Conservation (phyloP, 1,140 invertebrate species). For the Cydia pomonella region DNA sequence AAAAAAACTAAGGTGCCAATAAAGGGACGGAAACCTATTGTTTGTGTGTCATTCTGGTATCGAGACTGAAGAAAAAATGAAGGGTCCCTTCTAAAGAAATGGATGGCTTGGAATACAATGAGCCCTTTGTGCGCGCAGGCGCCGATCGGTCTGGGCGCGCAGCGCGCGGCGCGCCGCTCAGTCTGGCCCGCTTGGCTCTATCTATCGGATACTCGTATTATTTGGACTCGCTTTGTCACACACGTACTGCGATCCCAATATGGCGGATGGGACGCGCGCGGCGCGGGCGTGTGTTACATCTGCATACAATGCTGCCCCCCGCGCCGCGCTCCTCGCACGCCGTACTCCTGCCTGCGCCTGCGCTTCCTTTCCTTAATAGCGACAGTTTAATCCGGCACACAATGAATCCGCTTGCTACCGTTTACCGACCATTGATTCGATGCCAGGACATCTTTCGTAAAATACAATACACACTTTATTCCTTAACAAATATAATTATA, state of each 20-base stretch:
- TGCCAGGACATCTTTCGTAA: not conserved
- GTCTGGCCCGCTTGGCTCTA: slow-evolving; percentile 38
- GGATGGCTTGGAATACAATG: slow-evolving; percentile 70
- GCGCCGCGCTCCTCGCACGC: slow-evolving; percentile 38
- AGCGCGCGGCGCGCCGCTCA: slow-evolving; percentile 51
- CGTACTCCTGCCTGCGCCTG: slow-evolving; percentile 16
- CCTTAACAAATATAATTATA: not conserved
- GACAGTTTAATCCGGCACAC: slow-evolving; percentile 30
- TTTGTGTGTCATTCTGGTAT: slow-evolving; percentile 74
- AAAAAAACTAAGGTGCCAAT: slow-evolving; percentile 79
- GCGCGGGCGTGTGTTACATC: slow-evolving; percentile 41
- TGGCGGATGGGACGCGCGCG: slow-evolving; percentile 38
- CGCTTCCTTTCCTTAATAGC: slow-evolving; percentile 29
- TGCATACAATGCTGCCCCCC: slow-evolving; percentile 51
- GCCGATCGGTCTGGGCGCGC: slow-evolving; percentile 74
- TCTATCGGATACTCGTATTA: slow-evolving; percentile 31
- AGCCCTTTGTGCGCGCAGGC: slow-evolving; percentile 74
- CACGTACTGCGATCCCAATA: slow-evolving; percentile 48
- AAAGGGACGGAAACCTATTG: slow-evolving; percentile 80
- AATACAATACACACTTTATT: not conserved
- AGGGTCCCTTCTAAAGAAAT: slow-evolving; percentile 67
- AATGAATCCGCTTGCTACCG: slow-evolving; percentile 32
- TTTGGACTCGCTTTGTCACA: slow-evolving; percentile 49
- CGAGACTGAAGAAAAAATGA: slow-evolving; percentile 70
- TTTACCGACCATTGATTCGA: slow-evolving; percentile 15